Conservation (phyloP, 2,888 invertebrate species). For the Eretmocerus hayati region DNA sequence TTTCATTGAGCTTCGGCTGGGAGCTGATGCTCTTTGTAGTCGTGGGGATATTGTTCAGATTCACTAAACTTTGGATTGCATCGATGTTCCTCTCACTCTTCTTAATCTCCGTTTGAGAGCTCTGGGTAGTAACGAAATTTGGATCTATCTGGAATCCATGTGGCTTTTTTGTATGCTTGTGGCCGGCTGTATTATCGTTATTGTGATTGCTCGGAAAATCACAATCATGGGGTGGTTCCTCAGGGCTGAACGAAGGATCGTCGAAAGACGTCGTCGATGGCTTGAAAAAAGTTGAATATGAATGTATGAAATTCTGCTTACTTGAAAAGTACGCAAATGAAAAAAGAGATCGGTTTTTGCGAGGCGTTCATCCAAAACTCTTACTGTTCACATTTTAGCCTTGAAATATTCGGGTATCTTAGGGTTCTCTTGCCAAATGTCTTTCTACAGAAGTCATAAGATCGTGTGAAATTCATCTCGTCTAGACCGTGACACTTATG, state of each 20-base stretch:
- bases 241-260: constrained; percentile 17
- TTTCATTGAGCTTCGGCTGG: not conserved
- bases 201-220: constrained; percentile 18
- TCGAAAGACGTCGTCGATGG: constrained; percentile 19
- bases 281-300: constrained; percentile 14
- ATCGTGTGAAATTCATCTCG: no score
- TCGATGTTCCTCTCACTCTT: constrained; percentile 15
- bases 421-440: no score
- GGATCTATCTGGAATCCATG: constrained; percentile 20
- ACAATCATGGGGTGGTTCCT: constrained; percentile 15
- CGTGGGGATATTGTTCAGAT: constrained; percentile 8
- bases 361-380: no score
- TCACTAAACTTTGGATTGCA: constrained; percentile 1
- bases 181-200: constrained; percentile 8
- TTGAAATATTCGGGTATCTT: no score
- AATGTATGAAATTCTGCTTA: no score
- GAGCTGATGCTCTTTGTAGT: constrained; percentile 5
- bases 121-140: constrained; percentile 7
- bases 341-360: no score
- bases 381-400: no score
- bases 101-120: not conserved
- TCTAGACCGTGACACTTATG: no score
- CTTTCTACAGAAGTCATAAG: no score
- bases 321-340: no score
- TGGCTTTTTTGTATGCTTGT: constrained; percentile 3